phyloP scores from a whole-genome alignment of 2,113 vertebrate genomes.

The Myotis yumanensis region DNA sequence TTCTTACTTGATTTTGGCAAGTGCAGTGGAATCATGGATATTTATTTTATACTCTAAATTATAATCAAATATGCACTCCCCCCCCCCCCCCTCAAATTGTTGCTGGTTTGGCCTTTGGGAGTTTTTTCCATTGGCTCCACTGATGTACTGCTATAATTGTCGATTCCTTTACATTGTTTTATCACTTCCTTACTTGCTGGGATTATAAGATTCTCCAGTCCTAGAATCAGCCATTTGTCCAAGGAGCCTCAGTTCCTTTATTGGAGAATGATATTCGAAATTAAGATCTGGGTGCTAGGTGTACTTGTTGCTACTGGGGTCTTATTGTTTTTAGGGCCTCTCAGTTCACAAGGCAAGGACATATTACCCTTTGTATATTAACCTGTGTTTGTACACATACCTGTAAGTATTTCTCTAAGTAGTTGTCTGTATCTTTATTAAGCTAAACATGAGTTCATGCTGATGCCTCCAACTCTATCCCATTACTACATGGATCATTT shows the following conservation, averaged over 20 bases:
- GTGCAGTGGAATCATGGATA: not conserved
- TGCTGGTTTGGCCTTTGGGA: not conserved
- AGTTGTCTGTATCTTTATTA: not conserved
- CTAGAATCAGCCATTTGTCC: not conserved
- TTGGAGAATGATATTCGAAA: not conserved
- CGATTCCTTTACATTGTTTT: not conserved
- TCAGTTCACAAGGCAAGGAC: not conserved
- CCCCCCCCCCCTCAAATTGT: not conserved
- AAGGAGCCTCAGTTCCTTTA: not conserved
- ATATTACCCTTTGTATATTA: not conserved
- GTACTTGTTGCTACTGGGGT: not conserved
- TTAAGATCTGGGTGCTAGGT: not conserved
- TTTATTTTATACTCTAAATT: not conserved
- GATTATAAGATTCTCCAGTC: not conserved
- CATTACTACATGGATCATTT: not conserved
- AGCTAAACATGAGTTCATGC: not conserved
- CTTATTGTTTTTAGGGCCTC: not conserved
- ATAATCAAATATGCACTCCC: not conserved
- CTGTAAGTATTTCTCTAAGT: not conserved
- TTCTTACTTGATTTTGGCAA: not conserved
- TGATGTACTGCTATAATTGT: not conserved
- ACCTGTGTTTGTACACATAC: not conserved
- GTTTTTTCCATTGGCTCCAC: not conserved
- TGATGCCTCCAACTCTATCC: not conserved
- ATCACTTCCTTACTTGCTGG: not conserved